A percentile compares a stretch with the other conserved stretches of the same genome.
These are phyloP conservation scores for Meiosimyza decipiens DNA, from an alignment of 2,888 invertebrate species.

Conservation along the genomic window DNA sequence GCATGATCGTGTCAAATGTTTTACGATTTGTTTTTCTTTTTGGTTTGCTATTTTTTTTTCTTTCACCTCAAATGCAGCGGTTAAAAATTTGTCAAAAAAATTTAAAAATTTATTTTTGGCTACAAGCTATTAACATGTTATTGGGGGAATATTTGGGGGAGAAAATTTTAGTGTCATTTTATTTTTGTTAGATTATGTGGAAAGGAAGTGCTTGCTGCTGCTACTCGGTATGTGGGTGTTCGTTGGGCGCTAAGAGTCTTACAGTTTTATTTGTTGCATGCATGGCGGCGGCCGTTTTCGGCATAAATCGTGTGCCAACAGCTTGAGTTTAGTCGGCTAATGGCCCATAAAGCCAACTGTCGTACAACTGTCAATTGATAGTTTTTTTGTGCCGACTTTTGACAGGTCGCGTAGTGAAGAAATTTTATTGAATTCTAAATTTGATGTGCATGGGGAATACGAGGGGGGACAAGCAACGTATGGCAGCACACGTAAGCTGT, in stretches of 20 bases:
- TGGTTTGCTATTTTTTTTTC: not conserved
- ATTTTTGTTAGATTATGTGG: too few species aligned
- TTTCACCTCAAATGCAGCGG: conserved; percentile 11
- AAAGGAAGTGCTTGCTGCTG: not conserved
- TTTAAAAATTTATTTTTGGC: not conserved
- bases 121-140: too few species aligned
- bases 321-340: conserved; percentile 16
- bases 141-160: too few species aligned
- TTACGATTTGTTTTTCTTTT: conserved; percentile 15
- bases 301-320: conserved; percentile 22
- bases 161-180: too few species aligned
- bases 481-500: too few species aligned
- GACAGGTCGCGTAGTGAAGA: conserved; percentile 19
- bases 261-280: not conserved
- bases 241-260: conserved; percentile 1
- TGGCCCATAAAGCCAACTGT: conserved; percentile 36
- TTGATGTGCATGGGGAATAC: too few species aligned
- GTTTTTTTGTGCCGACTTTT: conserved; percentile 19
- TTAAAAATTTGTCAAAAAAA: conserved; percentile 19
- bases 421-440: too few species aligned
- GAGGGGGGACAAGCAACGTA: too few species aligned
- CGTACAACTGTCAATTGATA: conserved; percentile 30
- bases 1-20: conserved; percentile 26
- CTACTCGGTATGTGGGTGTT: not conserved
- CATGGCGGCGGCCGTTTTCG: not conserved